Percentiles rank a stretch among this genome's conserved stretches.
Evolutionary conservation across 2,888 invertebrate genomes (phyloP).

Genomic region (Hydropsyche betteni): DNA sequence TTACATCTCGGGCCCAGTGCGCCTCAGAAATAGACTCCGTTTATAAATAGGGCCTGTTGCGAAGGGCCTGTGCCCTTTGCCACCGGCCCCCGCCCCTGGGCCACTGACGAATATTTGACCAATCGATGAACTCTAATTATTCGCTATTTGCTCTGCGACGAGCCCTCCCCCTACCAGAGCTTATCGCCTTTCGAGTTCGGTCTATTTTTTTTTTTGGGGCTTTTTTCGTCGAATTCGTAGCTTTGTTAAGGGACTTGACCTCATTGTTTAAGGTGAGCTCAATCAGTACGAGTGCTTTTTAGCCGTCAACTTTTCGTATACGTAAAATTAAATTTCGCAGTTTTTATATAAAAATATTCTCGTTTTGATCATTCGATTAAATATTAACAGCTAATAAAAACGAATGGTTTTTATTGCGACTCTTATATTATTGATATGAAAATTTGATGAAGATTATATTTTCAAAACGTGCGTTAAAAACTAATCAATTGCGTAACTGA

Average conservation of each 20-base stretch:
- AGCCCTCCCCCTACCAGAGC: background rate
- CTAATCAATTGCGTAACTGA: too few relatives aligned
- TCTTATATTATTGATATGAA: too few relatives aligned
- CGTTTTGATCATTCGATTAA: too few relatives aligned
- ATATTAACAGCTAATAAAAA: too few relatives aligned
- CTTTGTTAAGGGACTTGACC: too few relatives aligned
- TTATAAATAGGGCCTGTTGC: constrained; percentile 35
- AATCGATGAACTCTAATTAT: constrained; percentile 37
- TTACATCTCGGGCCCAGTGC: background rate
- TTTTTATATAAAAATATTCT: too few relatives aligned
- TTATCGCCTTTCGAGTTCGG: background rate
- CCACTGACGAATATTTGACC: constrained; percentile 28
- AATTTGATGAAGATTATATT: too few relatives aligned
- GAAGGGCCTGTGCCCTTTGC: constrained; percentile 11
- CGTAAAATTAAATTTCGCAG: too few relatives aligned
- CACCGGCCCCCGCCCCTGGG: background rate
- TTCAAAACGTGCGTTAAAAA: too few relatives aligned
- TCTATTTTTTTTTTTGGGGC: constrained; percentile 1
- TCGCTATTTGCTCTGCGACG: constrained; percentile 15
- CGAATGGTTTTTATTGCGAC: too few relatives aligned
- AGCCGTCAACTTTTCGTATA: too few relatives aligned
- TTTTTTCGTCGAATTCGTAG: background rate
- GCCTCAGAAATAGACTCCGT: constrained; percentile 26
- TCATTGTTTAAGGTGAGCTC: background rate
- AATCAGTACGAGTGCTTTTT: background rate